These are phyloP conservation scores for Plagodis pulveraria DNA, from an alignment of 2,888 invertebrate genomes.

Conservation along the genomic window DNA sequence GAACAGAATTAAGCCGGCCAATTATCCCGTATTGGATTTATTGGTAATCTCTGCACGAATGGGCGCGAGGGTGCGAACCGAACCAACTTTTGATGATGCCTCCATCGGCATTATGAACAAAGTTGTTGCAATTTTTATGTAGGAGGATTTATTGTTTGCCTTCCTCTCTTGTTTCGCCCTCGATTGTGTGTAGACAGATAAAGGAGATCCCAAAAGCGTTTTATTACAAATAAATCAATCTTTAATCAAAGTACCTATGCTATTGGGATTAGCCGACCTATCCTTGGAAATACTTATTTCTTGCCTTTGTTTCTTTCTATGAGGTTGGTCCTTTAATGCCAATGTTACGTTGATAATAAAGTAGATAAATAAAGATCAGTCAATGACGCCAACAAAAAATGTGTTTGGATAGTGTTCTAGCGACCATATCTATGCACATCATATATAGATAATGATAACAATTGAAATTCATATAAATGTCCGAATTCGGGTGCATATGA, in stretches of 20 bases:
- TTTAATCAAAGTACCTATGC: slow-evolving; percentile 59
- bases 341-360: neutral
- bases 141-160: slow-evolving; percentile 80
- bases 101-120: slow-evolving; percentile 83
- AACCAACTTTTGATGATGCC: slow-evolving; percentile 84
- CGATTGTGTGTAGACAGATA: slow-evolving; percentile 76
- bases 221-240: slow-evolving; percentile 75
- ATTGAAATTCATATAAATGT: no score
- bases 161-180: slow-evolving; percentile 73
- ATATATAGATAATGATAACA: no score
- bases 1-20: slow-evolving; percentile 85
- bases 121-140: slow-evolving; percentile 85
- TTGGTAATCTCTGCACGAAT: slow-evolving; percentile 85
- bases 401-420: no score
- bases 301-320: slow-evolving; percentile 36
- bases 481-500: no score
- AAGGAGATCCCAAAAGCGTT: slow-evolving; percentile 67
- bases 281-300: slow-evolving; percentile 35
- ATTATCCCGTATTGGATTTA: slow-evolving; percentile 86
- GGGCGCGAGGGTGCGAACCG: slow-evolving; percentile 83
- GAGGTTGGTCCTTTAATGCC: slow-evolving; percentile 15
- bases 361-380: no score
- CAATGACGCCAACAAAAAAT: no score
- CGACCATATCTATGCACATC: no score
- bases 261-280: slow-evolving; percentile 54